These are phyloP conservation scores for Diarsia rubi DNA, from an alignment of 2,888 invertebrate genomes.

Conservation along the genomic window DNA sequence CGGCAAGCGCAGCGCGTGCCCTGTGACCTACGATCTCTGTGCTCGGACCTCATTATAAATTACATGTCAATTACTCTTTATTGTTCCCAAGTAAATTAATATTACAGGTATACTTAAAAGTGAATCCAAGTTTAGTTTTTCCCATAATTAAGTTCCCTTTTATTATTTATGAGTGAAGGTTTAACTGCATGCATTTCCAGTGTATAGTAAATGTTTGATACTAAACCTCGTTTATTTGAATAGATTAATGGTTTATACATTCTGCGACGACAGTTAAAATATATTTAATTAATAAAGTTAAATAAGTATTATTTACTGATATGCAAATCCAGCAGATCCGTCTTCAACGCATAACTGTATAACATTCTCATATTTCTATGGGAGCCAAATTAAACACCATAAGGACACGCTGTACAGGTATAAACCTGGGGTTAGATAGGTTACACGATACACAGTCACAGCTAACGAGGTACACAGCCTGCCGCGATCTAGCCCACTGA, in stretches of 20 bases:
- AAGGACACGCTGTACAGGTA: constrained; percentile 42
- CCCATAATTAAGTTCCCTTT: no score
- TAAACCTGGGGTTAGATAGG: constrained; percentile 73
- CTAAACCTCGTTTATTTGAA: neutral
- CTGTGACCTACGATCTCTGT: no score
- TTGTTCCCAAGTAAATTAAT: no score
- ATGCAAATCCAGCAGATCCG: neutral
- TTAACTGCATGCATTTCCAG: neutral
- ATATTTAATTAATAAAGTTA: neutral
- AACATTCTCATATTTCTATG: constrained; percentile 28
- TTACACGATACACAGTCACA: constrained; percentile 74
- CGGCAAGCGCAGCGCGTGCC: no score
- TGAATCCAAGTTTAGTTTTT: no score
- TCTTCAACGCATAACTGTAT: constrained; percentile 9
- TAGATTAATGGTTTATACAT: neutral
- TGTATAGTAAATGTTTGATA: neutral
- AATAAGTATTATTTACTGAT: neutral
- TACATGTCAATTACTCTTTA: no score
- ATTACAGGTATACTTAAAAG: no score
- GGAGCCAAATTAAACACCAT: constrained; percentile 34
- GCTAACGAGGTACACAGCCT: constrained; percentile 75
- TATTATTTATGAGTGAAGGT: neutral
- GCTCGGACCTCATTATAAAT: no score
- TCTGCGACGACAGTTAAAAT: neutral
- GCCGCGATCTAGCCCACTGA: constrained; percentile 57